Evolutionary conservation across 2,888 invertebrate genomes (phyloP).

Genomic region (Endomychus coccineus): DNA sequence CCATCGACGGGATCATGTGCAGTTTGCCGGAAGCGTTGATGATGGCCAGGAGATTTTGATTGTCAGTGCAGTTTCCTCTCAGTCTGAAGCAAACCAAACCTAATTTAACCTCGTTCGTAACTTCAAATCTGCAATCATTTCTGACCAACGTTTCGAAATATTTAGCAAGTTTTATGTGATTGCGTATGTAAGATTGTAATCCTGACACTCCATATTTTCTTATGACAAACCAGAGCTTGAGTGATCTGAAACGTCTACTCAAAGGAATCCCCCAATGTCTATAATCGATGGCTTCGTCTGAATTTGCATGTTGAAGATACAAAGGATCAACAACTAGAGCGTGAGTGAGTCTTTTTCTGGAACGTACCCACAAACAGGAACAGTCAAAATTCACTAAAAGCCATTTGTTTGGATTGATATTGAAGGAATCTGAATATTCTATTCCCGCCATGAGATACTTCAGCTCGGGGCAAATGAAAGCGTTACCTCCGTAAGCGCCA

Average conservation of each 20-base stretch:
- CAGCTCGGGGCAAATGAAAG: conserved; percentile 80
- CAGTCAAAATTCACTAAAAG: conserved; percentile 79
- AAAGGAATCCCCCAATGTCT: conserved; percentile 84
- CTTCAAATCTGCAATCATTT: conserved; percentile 65
- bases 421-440: conserved; percentile 76
- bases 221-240: conserved; percentile 85
- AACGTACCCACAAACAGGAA: conserved; percentile 75
- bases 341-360: conserved; percentile 67
- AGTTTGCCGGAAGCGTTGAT: conserved; percentile 78
- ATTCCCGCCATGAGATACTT: conserved; percentile 56
- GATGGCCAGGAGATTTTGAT: conserved; percentile 66
- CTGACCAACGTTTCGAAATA: conserved; percentile 62
- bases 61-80: conserved; percentile 59
- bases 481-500: conserved; percentile 80
- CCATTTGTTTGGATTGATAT: conserved; percentile 86
- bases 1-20: conserved; percentile 79
- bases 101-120: conserved; percentile 65
- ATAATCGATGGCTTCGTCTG: conserved; percentile 61
- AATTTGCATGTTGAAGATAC: conserved; percentile 76
- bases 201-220: conserved; percentile 75
- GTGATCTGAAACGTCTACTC: conserved; percentile 72
- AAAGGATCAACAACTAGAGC: conserved; percentile 82
- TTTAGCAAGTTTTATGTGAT: conserved; percentile 72
- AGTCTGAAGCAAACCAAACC: conserved; percentile 75
- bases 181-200: conserved; percentile 74